phyloP scores from a whole-genome alignment of 2,888 invertebrate genomes.

The Podotricha telesiphe region DNA sequence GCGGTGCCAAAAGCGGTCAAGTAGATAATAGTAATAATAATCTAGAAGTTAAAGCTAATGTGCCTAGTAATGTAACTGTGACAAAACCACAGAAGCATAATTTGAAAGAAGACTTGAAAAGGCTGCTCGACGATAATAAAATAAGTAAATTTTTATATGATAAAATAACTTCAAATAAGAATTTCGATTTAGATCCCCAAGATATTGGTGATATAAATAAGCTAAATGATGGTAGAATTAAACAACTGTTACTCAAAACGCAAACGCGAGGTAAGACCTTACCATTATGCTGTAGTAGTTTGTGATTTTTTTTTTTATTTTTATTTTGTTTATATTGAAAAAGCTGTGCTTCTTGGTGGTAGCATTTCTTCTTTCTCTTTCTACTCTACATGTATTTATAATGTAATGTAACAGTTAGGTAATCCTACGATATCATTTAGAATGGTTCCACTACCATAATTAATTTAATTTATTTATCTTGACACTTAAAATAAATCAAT shows the following conservation, averaged over 20 bases:
- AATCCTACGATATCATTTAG: no score
- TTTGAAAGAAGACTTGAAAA: slow-evolving; percentile 61
- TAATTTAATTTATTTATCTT: no score
- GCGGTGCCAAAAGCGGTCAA: slow-evolving; percentile 45
- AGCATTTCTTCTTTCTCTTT: background rate
- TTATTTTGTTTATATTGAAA: background rate
- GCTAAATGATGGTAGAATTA: slow-evolving; percentile 63
- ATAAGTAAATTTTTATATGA: slow-evolving; percentile 69
- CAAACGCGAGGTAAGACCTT: slow-evolving; percentile 61
- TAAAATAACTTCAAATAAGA: slow-evolving; percentile 72
- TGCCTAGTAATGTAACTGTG: slow-evolving; percentile 50
- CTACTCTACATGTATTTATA: background rate
- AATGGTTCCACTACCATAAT: no score
- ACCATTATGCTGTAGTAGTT: background rate
- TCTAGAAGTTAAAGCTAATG: slow-evolving; percentile 52
- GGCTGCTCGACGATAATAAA: slow-evolving; percentile 66
- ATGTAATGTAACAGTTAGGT: no score
- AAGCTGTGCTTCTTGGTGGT: background rate
- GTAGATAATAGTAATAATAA: slow-evolving; percentile 55
- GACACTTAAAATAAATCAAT: no score
- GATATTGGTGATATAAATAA: slow-evolving; percentile 80
- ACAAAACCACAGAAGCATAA: slow-evolving; percentile 52
- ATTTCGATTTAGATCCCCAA: slow-evolving; percentile 70
- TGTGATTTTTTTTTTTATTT: background rate
- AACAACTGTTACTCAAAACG: slow-evolving; percentile 64